These are phyloP conservation scores for Drosophila fulvimacula DNA, from an alignment of 2,888 invertebrate species.

Conservation along the genomic window DNA sequence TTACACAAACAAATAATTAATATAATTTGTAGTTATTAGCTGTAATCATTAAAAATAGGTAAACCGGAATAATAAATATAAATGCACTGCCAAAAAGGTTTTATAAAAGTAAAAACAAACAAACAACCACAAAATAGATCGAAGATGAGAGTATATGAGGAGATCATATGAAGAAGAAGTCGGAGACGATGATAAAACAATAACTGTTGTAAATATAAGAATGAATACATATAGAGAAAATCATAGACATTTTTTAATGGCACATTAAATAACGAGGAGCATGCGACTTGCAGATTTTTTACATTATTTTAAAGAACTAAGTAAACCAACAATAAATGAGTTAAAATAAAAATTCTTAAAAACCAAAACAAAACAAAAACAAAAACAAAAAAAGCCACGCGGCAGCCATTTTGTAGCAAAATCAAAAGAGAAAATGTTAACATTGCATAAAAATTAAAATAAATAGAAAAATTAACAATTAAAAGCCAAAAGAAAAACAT, in stretches of 20 bases:
- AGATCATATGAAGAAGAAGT: constrained; percentile 27
- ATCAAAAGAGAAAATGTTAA: constrained; percentile 79
- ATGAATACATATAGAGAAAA: constrained; percentile 79
- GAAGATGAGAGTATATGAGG: constrained; percentile 34
- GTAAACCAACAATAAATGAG: constrained; percentile 58
- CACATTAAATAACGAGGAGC: constrained; percentile 73
- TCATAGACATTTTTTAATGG: constrained; percentile 79
- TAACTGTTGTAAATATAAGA: constrained; percentile 80
- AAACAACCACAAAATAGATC: constrained; percentile 52
- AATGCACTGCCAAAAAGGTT: constrained; percentile 84
- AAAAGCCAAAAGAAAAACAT: background rate
- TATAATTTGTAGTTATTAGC: constrained; percentile 73
- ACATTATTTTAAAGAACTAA: constrained; percentile 75
- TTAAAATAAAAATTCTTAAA: constrained; percentile 46
- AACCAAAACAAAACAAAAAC: constrained; percentile 7
- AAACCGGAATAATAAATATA: constrained; percentile 75
- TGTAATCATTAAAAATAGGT: constrained; percentile 65
- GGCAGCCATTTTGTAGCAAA: constrained; percentile 74
- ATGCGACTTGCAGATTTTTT: constrained; percentile 76
- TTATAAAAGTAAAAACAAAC: constrained; percentile 56
- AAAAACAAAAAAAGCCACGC: constrained; percentile 38
- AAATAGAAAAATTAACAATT: constrained; percentile 22
- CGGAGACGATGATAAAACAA: constrained; percentile 26
- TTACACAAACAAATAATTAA: constrained; percentile 37
- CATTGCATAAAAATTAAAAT: constrained; percentile 66